Evolutionary conservation across 2,888 invertebrate species (phyloP).

Genomic region (Hoplodrina blanda): DNA sequence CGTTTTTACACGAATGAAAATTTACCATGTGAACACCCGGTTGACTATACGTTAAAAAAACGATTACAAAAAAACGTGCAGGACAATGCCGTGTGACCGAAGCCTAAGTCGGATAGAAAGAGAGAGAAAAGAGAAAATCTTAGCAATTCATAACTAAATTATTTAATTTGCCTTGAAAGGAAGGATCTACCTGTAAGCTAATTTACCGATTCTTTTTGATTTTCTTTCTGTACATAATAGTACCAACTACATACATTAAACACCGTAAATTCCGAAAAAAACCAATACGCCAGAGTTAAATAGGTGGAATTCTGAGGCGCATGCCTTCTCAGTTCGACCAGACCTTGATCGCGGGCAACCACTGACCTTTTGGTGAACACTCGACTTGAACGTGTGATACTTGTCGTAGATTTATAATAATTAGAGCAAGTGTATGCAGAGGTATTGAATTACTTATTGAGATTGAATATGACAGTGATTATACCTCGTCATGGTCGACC

Average conservation of each 20-base stretch:
- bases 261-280: constrained; percentile 42
- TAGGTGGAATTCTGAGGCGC: constrained; percentile 60
- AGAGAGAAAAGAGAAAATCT: too few relatives aligned
- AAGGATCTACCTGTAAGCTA: too few relatives aligned
- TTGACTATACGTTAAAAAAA: too few relatives aligned
- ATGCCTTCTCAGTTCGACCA: constrained; percentile 61
- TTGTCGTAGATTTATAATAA: constrained; percentile 48
- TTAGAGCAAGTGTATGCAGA: constrained; percentile 50
- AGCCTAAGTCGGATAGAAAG: too few relatives aligned
- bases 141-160: too few relatives aligned
- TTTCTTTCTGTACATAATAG: too few relatives aligned
- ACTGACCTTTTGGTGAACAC: constrained; percentile 75
- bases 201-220: too few relatives aligned
- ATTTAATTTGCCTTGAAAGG: too few relatives aligned
- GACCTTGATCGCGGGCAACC: constrained; percentile 80
- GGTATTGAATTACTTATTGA: constrained; percentile 35
- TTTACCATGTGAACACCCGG: too few relatives aligned
- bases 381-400: constrained; percentile 55
- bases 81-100: too few relatives aligned
- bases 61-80: too few relatives aligned
- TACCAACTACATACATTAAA: constrained; percentile 22
- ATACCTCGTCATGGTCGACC: constrained; percentile 21
- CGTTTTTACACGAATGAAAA: too few relatives aligned
- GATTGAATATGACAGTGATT: constrained; percentile 34
- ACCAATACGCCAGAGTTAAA: constrained; percentile 55